Conservation (phyloP, 2,888 invertebrate genomes). For the Parnassius apollo region DNA sequence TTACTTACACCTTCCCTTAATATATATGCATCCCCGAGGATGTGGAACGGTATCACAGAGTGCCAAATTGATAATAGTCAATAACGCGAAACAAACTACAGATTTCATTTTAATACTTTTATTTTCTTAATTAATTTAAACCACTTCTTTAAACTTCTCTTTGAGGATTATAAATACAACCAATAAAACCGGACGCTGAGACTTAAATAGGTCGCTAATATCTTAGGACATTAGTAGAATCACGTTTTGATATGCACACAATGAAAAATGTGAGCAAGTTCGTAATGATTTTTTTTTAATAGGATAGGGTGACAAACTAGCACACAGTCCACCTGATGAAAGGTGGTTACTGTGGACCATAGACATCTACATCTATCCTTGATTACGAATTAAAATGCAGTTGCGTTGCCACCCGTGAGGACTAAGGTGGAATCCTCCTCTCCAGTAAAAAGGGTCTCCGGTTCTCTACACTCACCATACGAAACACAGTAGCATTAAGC, state of each 20-base stretch:
- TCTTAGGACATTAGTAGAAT: slow-evolving; percentile 5
- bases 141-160: not conserved
- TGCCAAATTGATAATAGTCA: slow-evolving; percentile 35
- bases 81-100: slow-evolving; percentile 31
- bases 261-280: not conserved
- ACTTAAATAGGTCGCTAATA: slow-evolving; percentile 13
- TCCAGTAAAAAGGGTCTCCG: no score
- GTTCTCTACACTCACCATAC: no score
- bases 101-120: slow-evolving; percentile 37
- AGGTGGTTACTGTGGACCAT: no score
- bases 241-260: slow-evolving; percentile 9
- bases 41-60: slow-evolving; percentile 33
- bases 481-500: no score
- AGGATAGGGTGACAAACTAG: no score
- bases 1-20: slow-evolving; percentile 51
- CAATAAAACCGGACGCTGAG: not conserved
- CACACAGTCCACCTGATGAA: no score
- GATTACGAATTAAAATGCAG: no score
- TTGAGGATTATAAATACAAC: not conserved
- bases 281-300: slow-evolving; percentile 27
- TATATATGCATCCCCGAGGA: slow-evolving; percentile 49
- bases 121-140: not conserved
- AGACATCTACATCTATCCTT: no score
- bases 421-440: no score
- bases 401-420: no score